phyloP scores from a whole-genome alignment of 2,888 invertebrate genomes.

The Mythimna vitellina region DNA sequence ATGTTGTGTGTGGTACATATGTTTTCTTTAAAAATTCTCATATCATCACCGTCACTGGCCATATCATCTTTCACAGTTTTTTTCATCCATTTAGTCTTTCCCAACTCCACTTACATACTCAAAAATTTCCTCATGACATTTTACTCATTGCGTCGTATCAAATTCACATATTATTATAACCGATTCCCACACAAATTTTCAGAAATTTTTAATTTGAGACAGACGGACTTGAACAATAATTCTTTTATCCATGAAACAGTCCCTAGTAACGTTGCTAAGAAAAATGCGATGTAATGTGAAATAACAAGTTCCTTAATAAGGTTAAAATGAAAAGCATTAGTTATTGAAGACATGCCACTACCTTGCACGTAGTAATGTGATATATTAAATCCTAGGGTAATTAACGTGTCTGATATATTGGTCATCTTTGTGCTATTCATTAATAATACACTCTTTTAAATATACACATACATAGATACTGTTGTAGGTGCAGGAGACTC shows the following conservation, averaged over 20 bases:
- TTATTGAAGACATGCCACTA: conserved; percentile 29
- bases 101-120: neutral
- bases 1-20: too few species aligned
- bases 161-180: too few species aligned
- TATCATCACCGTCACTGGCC: too few species aligned
- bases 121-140: neutral
- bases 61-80: neutral
- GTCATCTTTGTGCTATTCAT: conserved; percentile 3
- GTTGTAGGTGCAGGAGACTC: too few species aligned
- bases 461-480: neutral
- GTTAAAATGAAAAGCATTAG: conserved; percentile 51
- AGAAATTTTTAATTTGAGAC: too few species aligned
- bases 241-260: neutral
- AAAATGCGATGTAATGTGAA: conserved; percentile 57
- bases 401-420: conserved; percentile 17
- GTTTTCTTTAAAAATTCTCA: too few species aligned
- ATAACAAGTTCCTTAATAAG: conserved; percentile 43
- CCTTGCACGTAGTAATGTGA: conserved; percentile 43
- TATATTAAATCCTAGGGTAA: conserved; percentile 17
- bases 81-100: neutral
- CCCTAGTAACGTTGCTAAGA: conserved; percentile 18
- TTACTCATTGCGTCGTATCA: neutral
- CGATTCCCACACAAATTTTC: neutral
- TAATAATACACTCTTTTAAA: neutral
- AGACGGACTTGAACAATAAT: neutral